phyloP scores from a whole-genome alignment of 1,140 invertebrate species.

The Ctenoplectra terminalis region DNA sequence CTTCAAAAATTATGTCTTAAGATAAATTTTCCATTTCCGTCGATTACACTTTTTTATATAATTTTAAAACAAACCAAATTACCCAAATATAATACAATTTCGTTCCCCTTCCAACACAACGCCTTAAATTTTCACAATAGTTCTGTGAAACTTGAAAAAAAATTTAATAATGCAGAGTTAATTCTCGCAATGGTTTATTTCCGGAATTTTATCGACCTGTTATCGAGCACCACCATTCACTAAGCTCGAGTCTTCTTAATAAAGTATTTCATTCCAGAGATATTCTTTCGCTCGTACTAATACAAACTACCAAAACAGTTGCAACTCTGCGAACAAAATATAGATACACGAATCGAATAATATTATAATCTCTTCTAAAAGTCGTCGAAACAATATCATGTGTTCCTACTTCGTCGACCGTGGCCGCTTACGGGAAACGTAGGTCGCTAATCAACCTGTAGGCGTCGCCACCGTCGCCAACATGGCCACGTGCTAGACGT shows the following conservation, averaged over 20 bases:
- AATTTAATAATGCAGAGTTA: too few relatives aligned
- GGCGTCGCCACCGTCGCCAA: conserved; percentile 71
- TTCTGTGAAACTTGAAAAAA: too few relatives aligned
- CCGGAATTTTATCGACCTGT: neutral
- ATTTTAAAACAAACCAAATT: too few relatives aligned
- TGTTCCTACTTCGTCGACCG: conserved; percentile 34
- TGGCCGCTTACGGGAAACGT: neutral
- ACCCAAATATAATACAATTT: too few relatives aligned
- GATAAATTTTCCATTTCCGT: too few relatives aligned
- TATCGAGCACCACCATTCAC: neutral
- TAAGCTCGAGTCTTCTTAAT: neutral
- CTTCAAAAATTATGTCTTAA: too few relatives aligned
- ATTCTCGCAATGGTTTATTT: neutral
- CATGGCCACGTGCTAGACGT: conserved; percentile 79
- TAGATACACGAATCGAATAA: neutral
- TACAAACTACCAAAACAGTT: neutral
- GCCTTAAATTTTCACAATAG: too few relatives aligned
- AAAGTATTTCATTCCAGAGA: too few relatives aligned
- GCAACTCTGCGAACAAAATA: neutral
- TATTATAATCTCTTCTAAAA: neutral
- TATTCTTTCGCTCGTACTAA: neutral
- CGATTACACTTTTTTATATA: too few relatives aligned
- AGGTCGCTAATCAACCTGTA: neutral
- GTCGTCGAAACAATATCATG: neutral
- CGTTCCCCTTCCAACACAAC: too few relatives aligned